These are phyloP conservation scores for Xanthia icteritia DNA, from an alignment of 2,888 invertebrate species.

Conservation along the genomic window DNA sequence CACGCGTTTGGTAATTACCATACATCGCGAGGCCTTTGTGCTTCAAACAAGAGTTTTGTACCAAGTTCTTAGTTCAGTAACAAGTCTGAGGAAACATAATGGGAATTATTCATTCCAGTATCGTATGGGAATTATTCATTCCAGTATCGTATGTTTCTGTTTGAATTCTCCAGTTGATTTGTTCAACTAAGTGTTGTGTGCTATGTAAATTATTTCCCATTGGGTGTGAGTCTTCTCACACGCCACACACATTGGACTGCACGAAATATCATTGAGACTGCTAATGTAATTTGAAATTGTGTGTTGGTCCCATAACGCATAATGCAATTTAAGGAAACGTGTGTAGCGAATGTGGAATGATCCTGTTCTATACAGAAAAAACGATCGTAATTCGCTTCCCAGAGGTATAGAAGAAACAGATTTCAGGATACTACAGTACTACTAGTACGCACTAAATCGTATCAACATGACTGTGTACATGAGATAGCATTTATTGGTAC, in stretches of 20 bases:
- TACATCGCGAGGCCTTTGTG: slow-evolving; percentile 73
- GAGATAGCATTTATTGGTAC: slow-evolving; percentile 13
- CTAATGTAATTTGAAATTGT: slow-evolving; percentile 27
- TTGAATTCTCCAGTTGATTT: slow-evolving; percentile 43
- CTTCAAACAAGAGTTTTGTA: slow-evolving; percentile 67
- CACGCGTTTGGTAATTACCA: slow-evolving; percentile 72
- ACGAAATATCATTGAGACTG: background rate
- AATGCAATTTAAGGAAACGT: slow-evolving; percentile 20
- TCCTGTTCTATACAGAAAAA: background rate
- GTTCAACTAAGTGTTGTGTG: slow-evolving; percentile 3
- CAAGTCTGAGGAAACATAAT: slow-evolving; percentile 65
- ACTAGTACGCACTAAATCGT: slow-evolving; percentile 21
- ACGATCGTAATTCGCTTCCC: background rate
- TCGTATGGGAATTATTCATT: slow-evolving; percentile 56
- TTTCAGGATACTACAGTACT: slow-evolving; percentile 5
- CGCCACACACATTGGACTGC: background rate
- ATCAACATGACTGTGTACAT: background rate
- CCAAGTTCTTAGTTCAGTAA: slow-evolving; percentile 67
- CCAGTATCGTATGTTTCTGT: slow-evolving; percentile 35
- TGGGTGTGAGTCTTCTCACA: background rate
- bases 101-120: slow-evolving; percentile 54
- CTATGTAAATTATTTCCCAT: slow-evolving; percentile 41
- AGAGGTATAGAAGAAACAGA: slow-evolving; percentile 18
- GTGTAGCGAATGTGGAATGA: slow-evolving; percentile 9
- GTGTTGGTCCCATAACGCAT: slow-evolving; percentile 12